Conservation (phyloP, 1,140 invertebrate genomes). For the Cephus cinctus region DNA sequence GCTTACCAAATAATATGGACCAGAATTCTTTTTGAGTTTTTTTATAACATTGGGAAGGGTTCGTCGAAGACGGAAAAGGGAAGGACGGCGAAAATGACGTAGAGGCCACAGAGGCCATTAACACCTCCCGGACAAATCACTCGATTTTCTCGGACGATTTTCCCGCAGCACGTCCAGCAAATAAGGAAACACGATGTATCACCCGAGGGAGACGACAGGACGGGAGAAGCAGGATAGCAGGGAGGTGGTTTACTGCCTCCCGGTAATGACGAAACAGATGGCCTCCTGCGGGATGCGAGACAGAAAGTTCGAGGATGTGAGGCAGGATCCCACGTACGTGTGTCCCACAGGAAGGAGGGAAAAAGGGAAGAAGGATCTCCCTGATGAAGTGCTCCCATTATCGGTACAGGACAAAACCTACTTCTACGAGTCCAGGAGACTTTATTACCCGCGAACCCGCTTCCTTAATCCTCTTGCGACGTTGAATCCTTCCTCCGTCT, state of each 20-base stretch:
- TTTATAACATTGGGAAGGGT: background rate
- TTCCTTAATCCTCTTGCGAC: conserved; percentile 38
- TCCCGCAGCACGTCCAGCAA: conserved; percentile 53
- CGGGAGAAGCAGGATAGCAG: conserved; percentile 1
- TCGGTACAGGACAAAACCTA: conserved; percentile 52
- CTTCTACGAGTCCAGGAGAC: conserved; percentile 39
- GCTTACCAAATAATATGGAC: no score
- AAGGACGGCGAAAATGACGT: conserved; percentile 1
- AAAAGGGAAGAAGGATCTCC: conserved; percentile 19
- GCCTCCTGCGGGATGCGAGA: conserved; percentile 40
- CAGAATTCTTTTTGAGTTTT: background rate
- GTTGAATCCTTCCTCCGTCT: no score
- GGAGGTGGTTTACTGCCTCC: conserved; percentile 49
- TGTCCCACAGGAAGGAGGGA: conserved; percentile 38
- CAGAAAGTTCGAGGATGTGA: no score
- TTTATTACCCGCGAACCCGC: conserved; percentile 51
- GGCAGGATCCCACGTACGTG: conserved; percentile 10
- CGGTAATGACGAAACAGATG: conserved; percentile 58
- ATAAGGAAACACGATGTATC: conserved; percentile 57
- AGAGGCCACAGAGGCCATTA: conserved; percentile 35
- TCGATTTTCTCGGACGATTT: conserved; percentile 56
- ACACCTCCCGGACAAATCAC: conserved; percentile 56
- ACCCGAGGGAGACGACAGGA: conserved; percentile 51
- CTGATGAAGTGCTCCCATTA: conserved; percentile 55
- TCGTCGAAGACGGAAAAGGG: background rate